A percentile compares a stretch with the other conserved stretches of the same genome.
Evolutionary conservation across 2,797 vertebrate genomes (phyloP).

Genomic region (Leucoraja ocellata): DNA sequence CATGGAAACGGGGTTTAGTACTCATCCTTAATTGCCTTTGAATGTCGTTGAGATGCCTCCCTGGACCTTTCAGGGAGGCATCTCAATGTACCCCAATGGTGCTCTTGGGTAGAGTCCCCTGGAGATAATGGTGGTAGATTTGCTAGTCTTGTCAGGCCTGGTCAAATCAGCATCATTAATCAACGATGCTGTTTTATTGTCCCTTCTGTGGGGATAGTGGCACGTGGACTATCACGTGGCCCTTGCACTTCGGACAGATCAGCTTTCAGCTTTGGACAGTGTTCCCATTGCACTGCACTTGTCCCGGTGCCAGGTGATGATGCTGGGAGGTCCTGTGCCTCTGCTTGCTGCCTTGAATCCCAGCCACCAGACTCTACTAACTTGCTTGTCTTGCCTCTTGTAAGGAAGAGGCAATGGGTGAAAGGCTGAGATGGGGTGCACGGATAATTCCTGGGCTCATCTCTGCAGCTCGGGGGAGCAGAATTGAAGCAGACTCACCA

Average conservation of each 20-base stretch:
- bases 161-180: background rate
- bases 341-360: too few species aligned
- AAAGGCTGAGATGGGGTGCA: background rate
- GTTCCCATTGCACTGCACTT: background rate
- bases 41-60: too few species aligned
- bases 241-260: too few species aligned
- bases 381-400: background rate
- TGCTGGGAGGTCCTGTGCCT: background rate
- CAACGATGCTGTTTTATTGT: background rate
- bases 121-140: too few species aligned
- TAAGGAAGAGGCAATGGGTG: background rate
- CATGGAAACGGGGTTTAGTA: too few species aligned
- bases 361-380: background rate
- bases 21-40: too few species aligned
- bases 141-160: background rate
- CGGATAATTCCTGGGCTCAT: slow-evolving; percentile 19
- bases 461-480: slow-evolving; percentile 73
- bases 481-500: slow-evolving; percentile 75
- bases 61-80: too few species aligned
- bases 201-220: background rate
- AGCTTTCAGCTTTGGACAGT: background rate
- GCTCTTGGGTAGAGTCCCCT: too few species aligned
- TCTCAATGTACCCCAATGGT: too few species aligned
- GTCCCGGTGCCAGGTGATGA: too few species aligned
- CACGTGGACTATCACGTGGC: background rate